Percentiles rank a stretch among this genome's conserved stretches.
Conservation (phyloP, 2,888 invertebrate species). For the Pyrochroa serraticornis region DNA sequence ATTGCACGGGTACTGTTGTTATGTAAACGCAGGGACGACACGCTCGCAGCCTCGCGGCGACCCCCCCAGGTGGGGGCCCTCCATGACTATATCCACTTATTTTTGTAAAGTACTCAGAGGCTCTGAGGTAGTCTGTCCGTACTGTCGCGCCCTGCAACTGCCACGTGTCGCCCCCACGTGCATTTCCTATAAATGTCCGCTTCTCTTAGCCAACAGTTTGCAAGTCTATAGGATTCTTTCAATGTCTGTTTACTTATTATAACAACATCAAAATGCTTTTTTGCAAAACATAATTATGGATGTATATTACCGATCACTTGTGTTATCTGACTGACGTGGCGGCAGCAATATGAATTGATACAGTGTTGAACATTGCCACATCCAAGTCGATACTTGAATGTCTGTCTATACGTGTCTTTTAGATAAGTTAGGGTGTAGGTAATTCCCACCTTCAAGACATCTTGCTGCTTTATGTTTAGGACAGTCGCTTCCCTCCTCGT, state of each 20-base stretch:
- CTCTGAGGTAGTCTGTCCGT: constrained; percentile 20
- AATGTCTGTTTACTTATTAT: constrained; percentile 45
- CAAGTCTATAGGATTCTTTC: constrained; percentile 51
- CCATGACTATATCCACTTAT: constrained; percentile 31
- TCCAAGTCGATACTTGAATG: constrained; percentile 44
- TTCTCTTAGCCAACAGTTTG: constrained; percentile 54
- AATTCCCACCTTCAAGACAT: constrained; percentile 48
- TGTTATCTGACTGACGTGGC: constrained; percentile 45
- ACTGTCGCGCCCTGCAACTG: constrained; percentile 15
- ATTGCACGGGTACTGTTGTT: constrained; percentile 53
- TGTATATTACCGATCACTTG: constrained; percentile 48
- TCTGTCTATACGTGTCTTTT: constrained; percentile 39
- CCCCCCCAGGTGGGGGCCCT: constrained; percentile 12
- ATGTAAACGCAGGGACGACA: constrained; percentile 18
- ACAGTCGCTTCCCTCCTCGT: constrained; percentile 49
- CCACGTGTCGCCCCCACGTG: constrained; percentile 20
- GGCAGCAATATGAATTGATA: constrained; percentile 59
- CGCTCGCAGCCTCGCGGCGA: constrained; percentile 3
- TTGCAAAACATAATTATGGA: constrained; percentile 39
- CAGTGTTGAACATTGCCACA: constrained; percentile 52
- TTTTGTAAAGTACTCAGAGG: constrained; percentile 24
- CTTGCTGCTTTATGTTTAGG: constrained; percentile 54
- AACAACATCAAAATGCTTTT: constrained; percentile 45
- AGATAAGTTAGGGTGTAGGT: constrained; percentile 46
- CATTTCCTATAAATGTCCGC: constrained; percentile 54